These are phyloP conservation scores for Heteropelma amictum DNA, from an alignment of 2,888 invertebrate genomes.

Conservation along the genomic window DNA sequence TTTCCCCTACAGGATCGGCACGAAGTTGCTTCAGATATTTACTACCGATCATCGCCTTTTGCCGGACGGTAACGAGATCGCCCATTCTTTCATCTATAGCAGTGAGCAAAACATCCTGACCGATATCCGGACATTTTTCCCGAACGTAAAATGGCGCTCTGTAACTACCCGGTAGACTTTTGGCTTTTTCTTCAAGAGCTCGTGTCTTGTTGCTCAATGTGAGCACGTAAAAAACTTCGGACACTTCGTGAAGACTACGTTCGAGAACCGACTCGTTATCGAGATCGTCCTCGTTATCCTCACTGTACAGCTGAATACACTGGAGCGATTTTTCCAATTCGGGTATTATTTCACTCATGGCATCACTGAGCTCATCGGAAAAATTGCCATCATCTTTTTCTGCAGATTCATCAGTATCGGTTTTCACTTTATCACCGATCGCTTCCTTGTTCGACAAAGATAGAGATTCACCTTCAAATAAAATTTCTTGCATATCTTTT, in stretches of 20 bases:
- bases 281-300: constrained; percentile 31
- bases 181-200: constrained; percentile 26
- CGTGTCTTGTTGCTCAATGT: constrained; percentile 52
- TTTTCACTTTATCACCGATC: not conserved
- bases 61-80: constrained; percentile 20
- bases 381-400: not conserved
- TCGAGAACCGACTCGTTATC: constrained; percentile 49
- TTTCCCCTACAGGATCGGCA: constrained; percentile 22
- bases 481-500: not conserved
- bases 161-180: not conserved
- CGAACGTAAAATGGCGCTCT: constrained; percentile 3
- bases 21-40: constrained; percentile 34
- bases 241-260: constrained; percentile 60
- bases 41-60: constrained; percentile 44
- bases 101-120: constrained; percentile 43
- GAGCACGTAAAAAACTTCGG: constrained; percentile 57
- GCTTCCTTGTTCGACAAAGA: not conserved
- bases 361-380: not conserved
- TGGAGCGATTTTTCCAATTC: constrained; percentile 28
- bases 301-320: constrained; percentile 34
- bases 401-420: not conserved
- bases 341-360: constrained; percentile 1
- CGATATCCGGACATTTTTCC: constrained; percentile 19
- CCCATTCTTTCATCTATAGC: constrained; percentile 50
- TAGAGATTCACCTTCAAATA: not conserved